Conservation (phyloP, 2,113 vertebrate genomes). For the Eurypyga helias region DNA sequence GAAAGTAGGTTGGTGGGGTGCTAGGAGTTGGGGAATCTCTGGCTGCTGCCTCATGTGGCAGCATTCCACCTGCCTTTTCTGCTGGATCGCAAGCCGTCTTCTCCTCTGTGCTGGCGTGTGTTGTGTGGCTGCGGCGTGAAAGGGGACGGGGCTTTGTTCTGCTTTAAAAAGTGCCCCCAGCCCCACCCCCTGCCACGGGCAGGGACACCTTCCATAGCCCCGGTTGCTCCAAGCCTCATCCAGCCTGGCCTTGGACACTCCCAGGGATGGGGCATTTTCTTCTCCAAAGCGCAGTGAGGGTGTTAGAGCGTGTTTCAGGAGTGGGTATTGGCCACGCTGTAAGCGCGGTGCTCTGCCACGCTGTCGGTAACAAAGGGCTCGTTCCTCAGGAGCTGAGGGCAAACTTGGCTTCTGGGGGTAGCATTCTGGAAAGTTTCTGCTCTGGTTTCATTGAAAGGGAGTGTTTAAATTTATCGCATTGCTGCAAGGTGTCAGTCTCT, state of each 20-base stretch:
- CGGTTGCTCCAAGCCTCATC: too few relatives aligned
- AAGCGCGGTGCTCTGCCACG: background rate
- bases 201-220: too few relatives aligned
- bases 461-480: background rate
- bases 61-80: background rate
- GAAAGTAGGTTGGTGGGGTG: background rate
- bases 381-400: background rate
- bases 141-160: background rate
- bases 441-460: background rate
- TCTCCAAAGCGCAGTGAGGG: background rate
- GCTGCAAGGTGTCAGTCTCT: background rate
- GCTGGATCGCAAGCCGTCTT: background rate
- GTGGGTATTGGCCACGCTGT: rapidly evolving
- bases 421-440: background rate
- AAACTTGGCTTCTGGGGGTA: background rate
- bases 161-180: too few relatives aligned
- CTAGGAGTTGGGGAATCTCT: background rate
- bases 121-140: background rate
- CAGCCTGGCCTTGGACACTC: too few relatives aligned
- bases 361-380: background rate
- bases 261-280: background rate
- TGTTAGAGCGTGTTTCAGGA: rapidly evolving
- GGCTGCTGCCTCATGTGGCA: background rate
- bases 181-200: too few relatives aligned
- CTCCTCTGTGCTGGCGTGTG: background rate